Evolutionary conservation across 1,140 invertebrate genomes (phyloP).

Genomic region (Maniola jurtina): DNA sequence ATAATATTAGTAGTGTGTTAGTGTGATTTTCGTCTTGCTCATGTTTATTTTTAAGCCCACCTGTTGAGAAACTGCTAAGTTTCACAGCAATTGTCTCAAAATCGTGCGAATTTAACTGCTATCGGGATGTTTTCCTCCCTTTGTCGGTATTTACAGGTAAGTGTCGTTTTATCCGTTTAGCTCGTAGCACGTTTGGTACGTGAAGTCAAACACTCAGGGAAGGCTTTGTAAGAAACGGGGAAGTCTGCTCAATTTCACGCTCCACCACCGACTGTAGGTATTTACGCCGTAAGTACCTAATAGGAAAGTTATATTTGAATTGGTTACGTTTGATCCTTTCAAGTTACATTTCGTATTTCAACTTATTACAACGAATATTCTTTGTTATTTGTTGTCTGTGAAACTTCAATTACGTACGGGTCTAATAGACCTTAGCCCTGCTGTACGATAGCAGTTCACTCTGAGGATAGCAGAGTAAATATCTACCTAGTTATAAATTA

Average conservation of each 20-base stretch:
- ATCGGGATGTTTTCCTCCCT: not conserved
- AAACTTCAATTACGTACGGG: too few relatives aligned
- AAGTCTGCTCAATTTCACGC: slow-evolving; percentile 4
- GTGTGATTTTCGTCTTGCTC: too few relatives aligned
- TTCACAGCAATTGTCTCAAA: not conserved
- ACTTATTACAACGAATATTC: too few relatives aligned
- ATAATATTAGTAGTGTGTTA: too few relatives aligned
- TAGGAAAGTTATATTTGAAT: not conserved
- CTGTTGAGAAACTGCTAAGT: too few relatives aligned
- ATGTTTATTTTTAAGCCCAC: too few relatives aligned
- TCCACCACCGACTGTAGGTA: not conserved
- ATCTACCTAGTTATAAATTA: too few relatives aligned
- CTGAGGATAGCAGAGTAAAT: too few relatives aligned
- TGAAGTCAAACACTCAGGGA: slow-evolving; percentile 3
- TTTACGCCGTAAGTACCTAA: not conserved
- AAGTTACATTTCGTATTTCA: too few relatives aligned
- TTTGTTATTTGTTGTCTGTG: too few relatives aligned
- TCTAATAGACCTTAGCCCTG: too few relatives aligned
- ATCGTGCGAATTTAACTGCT: not conserved
- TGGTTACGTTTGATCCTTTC: not conserved
- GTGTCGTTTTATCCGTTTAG: not conserved
- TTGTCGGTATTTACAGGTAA: slow-evolving; percentile 1
- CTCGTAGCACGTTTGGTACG: not conserved
- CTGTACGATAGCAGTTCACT: too few relatives aligned
- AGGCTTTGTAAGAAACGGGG: not conserved